A percentile compares a stretch with the other conserved stretches of the same genome.
These are phyloP conservation scores for Emydocephalus ijimae DNA, from an alignment of 2,113 vertebrate genomes.

Conservation along the genomic window DNA sequence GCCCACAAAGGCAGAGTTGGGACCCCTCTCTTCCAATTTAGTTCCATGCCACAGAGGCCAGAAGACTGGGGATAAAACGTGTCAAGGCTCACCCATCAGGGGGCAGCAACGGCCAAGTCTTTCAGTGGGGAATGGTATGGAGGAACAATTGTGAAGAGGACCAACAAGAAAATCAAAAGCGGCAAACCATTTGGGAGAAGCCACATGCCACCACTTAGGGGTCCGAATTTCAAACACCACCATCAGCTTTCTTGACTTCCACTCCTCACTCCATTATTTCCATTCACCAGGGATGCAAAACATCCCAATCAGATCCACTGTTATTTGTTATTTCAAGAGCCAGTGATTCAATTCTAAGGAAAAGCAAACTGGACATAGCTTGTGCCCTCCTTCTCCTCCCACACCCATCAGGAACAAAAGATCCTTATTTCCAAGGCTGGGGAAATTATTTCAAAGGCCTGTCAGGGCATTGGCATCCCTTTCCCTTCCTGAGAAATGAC, in stretches of 20 bases:
- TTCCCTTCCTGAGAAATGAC: background rate
- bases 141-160: background rate
- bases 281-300: background rate
- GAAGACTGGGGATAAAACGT: background rate
- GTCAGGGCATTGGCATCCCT: background rate
- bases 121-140: background rate
- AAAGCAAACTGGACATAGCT: background rate
- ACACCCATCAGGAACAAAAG: background rate
- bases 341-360: background rate
- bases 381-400: background rate
- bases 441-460: background rate
- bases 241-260: background rate
- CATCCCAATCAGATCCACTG: background rate
- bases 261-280: background rate
- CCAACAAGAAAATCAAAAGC: background rate
- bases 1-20: background rate
- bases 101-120: constrained; percentile 2
- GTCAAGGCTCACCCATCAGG: background rate
- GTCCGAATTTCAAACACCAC: background rate
- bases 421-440: background rate
- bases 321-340: background rate
- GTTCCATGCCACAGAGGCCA: background rate
- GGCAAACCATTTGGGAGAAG: background rate
- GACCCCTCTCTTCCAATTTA: background rate
- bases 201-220: background rate